Evolutionary conservation across 1,140 invertebrate genomes (phyloP).

Genomic region (Rhopalosiphum maidis): DNA sequence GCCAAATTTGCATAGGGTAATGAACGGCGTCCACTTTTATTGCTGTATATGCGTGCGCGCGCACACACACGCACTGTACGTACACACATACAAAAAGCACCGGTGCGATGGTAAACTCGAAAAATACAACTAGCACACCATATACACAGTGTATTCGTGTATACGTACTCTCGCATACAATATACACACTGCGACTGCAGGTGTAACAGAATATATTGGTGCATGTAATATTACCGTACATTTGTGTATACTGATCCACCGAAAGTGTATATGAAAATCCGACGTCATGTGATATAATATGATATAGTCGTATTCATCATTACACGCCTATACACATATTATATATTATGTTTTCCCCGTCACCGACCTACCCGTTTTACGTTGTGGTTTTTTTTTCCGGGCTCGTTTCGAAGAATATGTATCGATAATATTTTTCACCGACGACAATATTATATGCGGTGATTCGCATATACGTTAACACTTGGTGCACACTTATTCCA

Average conservation of each 20-base stretch:
- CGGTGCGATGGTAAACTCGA: background rate
- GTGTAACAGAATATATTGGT: background rate
- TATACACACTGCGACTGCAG: background rate
- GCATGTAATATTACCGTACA: background rate
- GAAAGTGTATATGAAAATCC: background rate
- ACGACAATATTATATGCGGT: no score
- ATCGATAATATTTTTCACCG: no score
- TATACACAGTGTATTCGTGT: background rate
- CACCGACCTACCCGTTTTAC: background rate
- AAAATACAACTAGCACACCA: background rate
- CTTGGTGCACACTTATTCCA: no score
- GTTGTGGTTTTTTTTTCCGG: background rate
- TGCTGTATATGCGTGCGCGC: background rate
- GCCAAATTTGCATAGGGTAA: slow-evolving; percentile 56
- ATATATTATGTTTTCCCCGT: background rate
- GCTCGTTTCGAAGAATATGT: background rate
- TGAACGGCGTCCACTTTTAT: slow-evolving; percentile 54
- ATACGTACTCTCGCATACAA: background rate
- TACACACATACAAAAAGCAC: background rate
- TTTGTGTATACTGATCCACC: background rate
- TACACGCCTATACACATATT: no score
- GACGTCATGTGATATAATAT: background rate
- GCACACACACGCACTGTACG: background rate
- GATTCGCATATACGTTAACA: no score
- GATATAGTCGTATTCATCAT: background rate